Base-by-base conservation (phyloP, 2,888 invertebrate genomes). In the Halictus ligatus region DNA sequence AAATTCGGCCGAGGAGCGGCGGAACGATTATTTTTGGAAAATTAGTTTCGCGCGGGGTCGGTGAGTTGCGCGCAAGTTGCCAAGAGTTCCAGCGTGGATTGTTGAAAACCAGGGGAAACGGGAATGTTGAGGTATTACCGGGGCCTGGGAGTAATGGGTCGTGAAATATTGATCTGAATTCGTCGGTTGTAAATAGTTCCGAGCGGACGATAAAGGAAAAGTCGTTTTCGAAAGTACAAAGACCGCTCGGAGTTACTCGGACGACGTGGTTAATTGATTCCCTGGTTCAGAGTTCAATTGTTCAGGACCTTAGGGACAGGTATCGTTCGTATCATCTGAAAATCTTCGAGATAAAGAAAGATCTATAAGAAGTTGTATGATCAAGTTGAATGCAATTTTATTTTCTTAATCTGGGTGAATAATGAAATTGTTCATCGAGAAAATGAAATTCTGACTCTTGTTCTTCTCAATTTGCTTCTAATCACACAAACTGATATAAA, bases 71-170 rank as follows among this genome's bases (percentile, higher is more conserved):
- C 25, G 40, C n/a, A 5, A 50, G 50, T 50, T 71, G 21, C n/a
- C 46, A 46, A 43, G 43, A 71, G 71, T 43, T 71, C 46, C 46
- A n/a, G 43, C 21, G n/a, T 71, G 71, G 46, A 46, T 46, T 71
- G 40, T 71, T 40, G 43, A 40, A 21, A 40, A 21, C 21, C 69
- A 35, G 43, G 1, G 71, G 71, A 18, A 48, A 13, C 25, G 18
- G 25, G 25, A 48, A 12, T 40, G n/a, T 54, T 74, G 40, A 46
- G n/a, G 40, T 78, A 78, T 67, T 78, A 82, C 29, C 25, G 18
- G 43, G 15, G 29, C 29, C 64, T 43, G 50, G 8, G 67, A 21
- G 40, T 40, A 69, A 69, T 69, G 40, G 69, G 40, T 40, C 69
- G 69, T 69, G 40, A 40, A 40, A 69, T 35, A 40, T 69, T 40